A percentile compares a stretch with the other conserved stretches of the same genome.
phyloP scores from a whole-genome alignment of 2,113 vertebrate genomes.

The Cygnus atratus region DNA sequence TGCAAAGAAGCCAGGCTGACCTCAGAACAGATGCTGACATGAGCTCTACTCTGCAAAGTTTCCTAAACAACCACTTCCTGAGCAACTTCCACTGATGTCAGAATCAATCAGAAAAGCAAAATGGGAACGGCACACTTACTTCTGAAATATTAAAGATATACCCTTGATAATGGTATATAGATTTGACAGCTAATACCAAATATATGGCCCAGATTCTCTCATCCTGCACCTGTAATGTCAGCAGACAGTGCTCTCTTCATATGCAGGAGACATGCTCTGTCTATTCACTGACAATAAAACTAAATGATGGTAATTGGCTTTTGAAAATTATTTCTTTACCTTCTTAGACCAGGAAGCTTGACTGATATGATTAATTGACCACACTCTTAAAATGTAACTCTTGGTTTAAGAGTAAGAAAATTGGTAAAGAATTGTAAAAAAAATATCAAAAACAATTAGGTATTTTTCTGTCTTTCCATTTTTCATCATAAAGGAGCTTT shows the following conservation, averaged over 20 bases:
- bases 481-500: neutral
- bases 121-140: neutral
- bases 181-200: neutral
- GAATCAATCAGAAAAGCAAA: slow-evolving; percentile 16
- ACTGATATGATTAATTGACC: neutral
- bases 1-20: neutral
- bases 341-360: neutral
- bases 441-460: neutral
- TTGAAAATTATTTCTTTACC: neutral
- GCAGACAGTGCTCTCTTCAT: neutral
- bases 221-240: neutral
- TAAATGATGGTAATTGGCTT: neutral
- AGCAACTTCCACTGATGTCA: slow-evolving; percentile 38
- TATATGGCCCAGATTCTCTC: neutral
- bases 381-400: neutral
- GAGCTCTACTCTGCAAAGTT: neutral
- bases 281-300: neutral
- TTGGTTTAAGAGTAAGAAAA: neutral
- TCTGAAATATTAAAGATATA: neutral
- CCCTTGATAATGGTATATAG: neutral
- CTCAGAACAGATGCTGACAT: neutral
- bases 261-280: neutral
- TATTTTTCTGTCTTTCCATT: neutral
- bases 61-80: slow-evolving; percentile 58
- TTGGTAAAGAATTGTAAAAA: neutral